Percentiles rank a stretch among this genome's conserved stretches.
These are phyloP conservation scores for Parotia lawesii DNA, from an alignment of 2,113 vertebrate genomes.

Conservation along the genomic window DNA sequence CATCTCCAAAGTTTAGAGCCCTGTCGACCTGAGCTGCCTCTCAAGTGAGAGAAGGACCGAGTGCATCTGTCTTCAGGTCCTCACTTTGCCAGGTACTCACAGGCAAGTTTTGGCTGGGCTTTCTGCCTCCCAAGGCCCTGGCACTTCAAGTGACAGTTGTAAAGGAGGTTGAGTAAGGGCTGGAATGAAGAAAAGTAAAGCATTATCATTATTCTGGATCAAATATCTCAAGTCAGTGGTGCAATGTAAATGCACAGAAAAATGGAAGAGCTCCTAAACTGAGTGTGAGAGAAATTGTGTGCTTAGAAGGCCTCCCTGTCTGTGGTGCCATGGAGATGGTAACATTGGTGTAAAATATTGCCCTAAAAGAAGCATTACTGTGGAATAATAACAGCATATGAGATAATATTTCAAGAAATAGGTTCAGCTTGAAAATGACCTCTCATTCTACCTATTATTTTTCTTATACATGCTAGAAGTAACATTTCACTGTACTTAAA, in stretches of 20 bases:
- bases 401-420: constrained; percentile 10
- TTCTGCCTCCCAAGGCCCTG: neutral
- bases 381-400: neutral
- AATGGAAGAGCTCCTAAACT: constrained; percentile 10
- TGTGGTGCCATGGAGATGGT: neutral
- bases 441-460: neutral
- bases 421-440: constrained; percentile 13
- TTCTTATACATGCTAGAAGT: neutral
- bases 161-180: neutral
- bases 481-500: neutral
- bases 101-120: neutral
- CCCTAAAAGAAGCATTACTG: neutral
- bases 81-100: neutral
- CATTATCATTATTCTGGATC: neutral
- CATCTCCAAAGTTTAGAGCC: constrained; percentile 22
- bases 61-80: neutral
- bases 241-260: neutral
- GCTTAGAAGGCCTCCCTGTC: neutral
- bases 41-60: neutral
- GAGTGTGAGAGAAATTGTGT: neutral
- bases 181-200: neutral
- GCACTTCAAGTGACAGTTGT: neutral
- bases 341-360: neutral
- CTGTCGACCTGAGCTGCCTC: constrained; percentile 14
- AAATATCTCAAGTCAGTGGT: neutral